Conservation (phyloP, 2,888 invertebrate genomes). For the Rhamphomyia laevipes region DNA sequence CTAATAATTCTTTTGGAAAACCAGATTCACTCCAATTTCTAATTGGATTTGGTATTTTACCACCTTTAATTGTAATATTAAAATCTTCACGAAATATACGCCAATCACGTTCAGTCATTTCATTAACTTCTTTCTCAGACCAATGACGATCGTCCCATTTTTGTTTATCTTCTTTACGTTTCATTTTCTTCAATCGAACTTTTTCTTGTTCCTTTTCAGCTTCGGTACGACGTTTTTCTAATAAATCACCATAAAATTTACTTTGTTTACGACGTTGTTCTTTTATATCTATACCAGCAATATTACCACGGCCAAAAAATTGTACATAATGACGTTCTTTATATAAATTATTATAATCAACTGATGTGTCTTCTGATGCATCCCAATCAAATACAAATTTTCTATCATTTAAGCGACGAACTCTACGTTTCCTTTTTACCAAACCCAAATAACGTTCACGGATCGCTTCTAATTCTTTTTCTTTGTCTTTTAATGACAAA, state of each 20-base stretch:
- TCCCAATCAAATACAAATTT: slow-evolving; percentile 99
- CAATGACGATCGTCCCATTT: slow-evolving; percentile 99
- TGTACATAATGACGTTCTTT: slow-evolving; percentile 95
- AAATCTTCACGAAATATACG: slow-evolving; percentile 99
- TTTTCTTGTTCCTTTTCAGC: slow-evolving; percentile 96
- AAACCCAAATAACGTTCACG: slow-evolving; percentile 91
- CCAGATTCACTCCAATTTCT: slow-evolving; percentile 90
- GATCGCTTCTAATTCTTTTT: slow-evolving; percentile 88
- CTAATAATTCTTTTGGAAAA: slow-evolving; percentile 79
- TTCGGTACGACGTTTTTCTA: slow-evolving; percentile 91
- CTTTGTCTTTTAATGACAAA: slow-evolving; percentile 63
- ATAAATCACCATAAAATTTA: slow-evolving; percentile 89
- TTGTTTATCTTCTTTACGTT: slow-evolving; percentile 93
- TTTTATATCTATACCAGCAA: slow-evolving; percentile 82
- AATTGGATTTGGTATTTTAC: slow-evolving; percentile 91
- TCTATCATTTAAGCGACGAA: slow-evolving; percentile 87
- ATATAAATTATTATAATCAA: slow-evolving; percentile 93
- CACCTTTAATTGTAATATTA: slow-evolving; percentile 96
- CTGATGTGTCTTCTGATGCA: slow-evolving; percentile 94
- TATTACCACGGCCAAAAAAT: slow-evolving; percentile 94
- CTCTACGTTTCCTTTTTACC: slow-evolving; percentile 83
- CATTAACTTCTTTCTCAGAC: slow-evolving; percentile 85
- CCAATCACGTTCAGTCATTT: slow-evolving; percentile 99
- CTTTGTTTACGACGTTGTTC: slow-evolving; percentile 90
- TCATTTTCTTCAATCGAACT: slow-evolving; percentile 79